Conservation (phyloP, 1,140 invertebrate genomes). For the Trialeurodes vaporariorum region DNA sequence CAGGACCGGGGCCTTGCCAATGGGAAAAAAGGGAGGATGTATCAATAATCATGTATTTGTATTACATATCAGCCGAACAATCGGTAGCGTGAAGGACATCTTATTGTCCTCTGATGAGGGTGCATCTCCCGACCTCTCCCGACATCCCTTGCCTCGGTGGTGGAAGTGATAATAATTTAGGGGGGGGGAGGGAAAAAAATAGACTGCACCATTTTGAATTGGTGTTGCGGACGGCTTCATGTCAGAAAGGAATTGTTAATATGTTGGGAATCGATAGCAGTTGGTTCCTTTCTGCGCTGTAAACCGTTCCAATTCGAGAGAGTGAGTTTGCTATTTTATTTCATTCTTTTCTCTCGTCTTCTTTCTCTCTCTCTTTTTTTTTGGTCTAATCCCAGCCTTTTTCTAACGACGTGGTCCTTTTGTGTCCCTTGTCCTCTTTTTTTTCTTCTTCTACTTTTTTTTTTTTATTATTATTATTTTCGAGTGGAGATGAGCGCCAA, state of each 20-base stretch:
- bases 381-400: no score
- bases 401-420: background rate
- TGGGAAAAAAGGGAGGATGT: background rate
- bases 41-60: constrained; percentile 1
- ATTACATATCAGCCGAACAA: background rate
- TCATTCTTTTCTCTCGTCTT: background rate
- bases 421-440: background rate
- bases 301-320: background rate
- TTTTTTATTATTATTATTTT: no score
- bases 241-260: no score
- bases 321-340: background rate
- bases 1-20: background rate
- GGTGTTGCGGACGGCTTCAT: no score
- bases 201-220: no score
- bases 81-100: background rate
- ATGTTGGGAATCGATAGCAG: no score
- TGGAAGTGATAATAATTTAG: no score
- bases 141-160: background rate
- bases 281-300: background rate
- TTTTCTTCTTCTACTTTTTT: no score
- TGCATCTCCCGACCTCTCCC: background rate
- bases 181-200: no score
- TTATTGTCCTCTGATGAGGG: constrained; percentile 3
- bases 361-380: background rate
- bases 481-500: no score